Evolutionary conservation across 2,888 invertebrate genomes (phyloP).

Genomic region (Oscheius sp.): DNA sequence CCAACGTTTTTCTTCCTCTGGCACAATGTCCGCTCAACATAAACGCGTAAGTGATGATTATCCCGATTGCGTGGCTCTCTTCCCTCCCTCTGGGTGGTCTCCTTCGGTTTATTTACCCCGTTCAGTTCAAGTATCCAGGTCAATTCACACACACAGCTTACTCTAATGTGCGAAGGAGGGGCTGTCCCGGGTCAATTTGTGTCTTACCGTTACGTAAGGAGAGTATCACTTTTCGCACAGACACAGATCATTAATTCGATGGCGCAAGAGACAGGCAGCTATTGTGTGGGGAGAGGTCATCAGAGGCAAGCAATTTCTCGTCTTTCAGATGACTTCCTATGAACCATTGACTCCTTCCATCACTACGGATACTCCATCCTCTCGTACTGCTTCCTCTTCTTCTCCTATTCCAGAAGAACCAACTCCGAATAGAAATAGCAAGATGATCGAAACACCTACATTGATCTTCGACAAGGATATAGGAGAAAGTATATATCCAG

Average conservation of each 20-base stretch:
- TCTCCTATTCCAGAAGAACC: constrained; percentile 33
- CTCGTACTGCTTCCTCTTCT: not conserved
- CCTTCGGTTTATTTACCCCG: constrained; percentile 7
- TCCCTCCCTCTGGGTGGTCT: constrained; percentile 7
- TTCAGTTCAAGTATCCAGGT: constrained; percentile 12
- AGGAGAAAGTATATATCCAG: constrained; percentile 47
- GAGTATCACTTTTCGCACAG: constrained; percentile 24
- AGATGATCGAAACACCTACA: not conserved
- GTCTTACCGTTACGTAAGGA: constrained; percentile 14
- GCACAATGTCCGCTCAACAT: constrained; percentile 31
- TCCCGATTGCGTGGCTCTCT: not conserved
- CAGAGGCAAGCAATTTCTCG: not conserved
- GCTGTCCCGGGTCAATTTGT: constrained; percentile 13
- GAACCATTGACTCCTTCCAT: constrained; percentile 28
- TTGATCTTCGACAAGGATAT: constrained; percentile 44
- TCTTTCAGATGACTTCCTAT: constrained; percentile 45
- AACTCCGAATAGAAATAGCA: constrained; percentile 15
- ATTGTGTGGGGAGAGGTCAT: not conserved
- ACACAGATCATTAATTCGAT: constrained; percentile 26
- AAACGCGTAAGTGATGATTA: constrained; percentile 20
- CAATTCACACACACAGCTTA: constrained; percentile 13
- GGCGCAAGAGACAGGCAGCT: constrained; percentile 12
- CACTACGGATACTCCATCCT: not conserved
- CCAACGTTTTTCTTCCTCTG: constrained; percentile 43
- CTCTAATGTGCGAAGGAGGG: not conserved